These are phyloP conservation scores for Petrolisthes manimaculis DNA, from an alignment of 2,888 invertebrate species.

Conservation along the genomic window DNA sequence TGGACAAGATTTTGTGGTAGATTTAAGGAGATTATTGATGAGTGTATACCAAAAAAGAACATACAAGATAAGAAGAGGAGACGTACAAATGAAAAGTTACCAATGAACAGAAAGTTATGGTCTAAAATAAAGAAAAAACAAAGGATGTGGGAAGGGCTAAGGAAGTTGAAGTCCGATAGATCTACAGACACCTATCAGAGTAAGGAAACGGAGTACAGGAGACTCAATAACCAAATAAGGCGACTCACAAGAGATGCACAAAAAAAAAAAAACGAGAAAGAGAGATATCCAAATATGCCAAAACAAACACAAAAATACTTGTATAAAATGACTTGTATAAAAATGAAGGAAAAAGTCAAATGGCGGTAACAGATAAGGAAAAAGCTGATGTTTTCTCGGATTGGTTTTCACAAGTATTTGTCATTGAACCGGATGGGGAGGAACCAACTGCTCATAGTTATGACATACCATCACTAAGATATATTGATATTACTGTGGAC, in stretches of 20 bases:
- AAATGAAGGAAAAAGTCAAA: no score
- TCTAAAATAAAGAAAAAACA: conserved; percentile 15
- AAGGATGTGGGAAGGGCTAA: background rate
- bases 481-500: background rate
- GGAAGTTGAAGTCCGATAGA: background rate
- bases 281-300: background rate
- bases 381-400: conserved; percentile 5
- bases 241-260: background rate
- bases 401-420: background rate
- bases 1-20: conserved; percentile 7
- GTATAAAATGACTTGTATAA: background rate
- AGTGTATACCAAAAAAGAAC: conserved; percentile 24
- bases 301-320: background rate
- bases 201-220: background rate
- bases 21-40: background rate
- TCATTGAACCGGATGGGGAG: background rate
- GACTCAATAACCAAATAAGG: background rate
- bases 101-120: conserved; percentile 27
- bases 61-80: background rate
- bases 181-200: background rate
- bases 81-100: conserved; percentile 23
- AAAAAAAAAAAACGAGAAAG: background rate
- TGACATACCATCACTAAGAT: background rate
- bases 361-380: background rate
- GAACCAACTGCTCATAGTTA: background rate